Percentiles rank a stretch among this genome's conserved stretches.
Conservation (phyloP, 2,797 vertebrate species). For the Petrocephalus schoutedeni region DNA sequence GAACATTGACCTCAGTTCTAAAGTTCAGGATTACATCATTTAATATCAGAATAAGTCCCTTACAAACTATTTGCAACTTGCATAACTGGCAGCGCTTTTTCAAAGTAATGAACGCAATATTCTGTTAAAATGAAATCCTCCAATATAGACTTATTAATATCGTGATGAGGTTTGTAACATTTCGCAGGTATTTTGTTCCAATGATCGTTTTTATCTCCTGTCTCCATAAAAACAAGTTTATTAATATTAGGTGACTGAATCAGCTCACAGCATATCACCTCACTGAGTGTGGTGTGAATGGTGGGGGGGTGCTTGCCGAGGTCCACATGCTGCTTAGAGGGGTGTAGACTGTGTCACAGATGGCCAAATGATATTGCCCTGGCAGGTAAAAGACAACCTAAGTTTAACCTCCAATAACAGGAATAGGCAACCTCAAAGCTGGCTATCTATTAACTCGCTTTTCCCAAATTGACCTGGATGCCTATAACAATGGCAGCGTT, state of each 20-base stretch:
- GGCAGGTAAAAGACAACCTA: not conserved
- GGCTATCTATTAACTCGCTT: not conserved
- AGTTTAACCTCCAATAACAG: not conserved
- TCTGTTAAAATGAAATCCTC: not conserved
- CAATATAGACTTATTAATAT: not conserved
- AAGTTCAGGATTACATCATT: not conserved
- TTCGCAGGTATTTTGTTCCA: not conserved
- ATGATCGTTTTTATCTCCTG: not conserved
- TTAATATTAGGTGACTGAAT: not conserved
- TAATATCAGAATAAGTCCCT: not conserved
- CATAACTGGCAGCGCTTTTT: not conserved
- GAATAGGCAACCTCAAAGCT: not conserved
- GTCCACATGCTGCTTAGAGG: not conserved
- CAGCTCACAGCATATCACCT: not conserved
- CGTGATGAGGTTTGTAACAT: not conserved
- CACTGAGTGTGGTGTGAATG: not conserved
- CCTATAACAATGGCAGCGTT: not conserved
- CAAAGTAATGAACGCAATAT: not conserved
- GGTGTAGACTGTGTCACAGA: conserved; percentile 1
- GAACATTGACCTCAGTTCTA: not conserved
- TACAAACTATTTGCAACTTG: not conserved
- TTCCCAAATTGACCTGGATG: not conserved
- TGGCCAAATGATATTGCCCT: not conserved
- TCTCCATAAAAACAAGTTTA: not conserved
- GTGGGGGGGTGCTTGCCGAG: not conserved